Evolutionary conservation across 2,113 vertebrate genomes (phyloP).

Genomic region (Psephotus haematonotus): DNA sequence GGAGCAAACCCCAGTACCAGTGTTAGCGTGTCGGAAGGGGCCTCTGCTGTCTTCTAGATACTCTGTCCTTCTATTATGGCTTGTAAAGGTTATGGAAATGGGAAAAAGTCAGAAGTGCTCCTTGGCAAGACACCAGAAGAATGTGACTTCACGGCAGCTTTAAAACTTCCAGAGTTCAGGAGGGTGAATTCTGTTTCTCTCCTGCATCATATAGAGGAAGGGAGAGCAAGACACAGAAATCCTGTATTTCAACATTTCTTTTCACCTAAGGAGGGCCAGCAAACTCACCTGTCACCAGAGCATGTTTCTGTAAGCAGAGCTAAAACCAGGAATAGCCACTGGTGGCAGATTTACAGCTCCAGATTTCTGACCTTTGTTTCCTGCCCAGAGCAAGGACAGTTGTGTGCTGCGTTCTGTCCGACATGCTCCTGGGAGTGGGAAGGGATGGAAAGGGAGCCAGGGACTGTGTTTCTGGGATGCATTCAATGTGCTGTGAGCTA

Average conservation of each 20-base stretch:
- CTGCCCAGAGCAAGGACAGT: neutral
- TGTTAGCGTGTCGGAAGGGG: neutral
- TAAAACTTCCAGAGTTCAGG: neutral
- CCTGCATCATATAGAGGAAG: rapidly evolving
- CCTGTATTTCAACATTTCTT: neutral
- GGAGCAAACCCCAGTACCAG: neutral
- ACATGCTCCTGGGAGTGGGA: neutral
- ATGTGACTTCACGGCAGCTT: neutral
- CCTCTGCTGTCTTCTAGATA: neutral
- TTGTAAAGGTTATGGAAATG: neutral
- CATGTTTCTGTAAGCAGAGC: neutral
- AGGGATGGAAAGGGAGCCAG: neutral
- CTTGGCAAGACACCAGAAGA: neutral
- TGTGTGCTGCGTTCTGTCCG: neutral
- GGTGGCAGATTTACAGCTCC: neutral
- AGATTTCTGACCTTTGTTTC: neutral
- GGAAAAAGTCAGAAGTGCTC: neutral
- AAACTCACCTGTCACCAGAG: neutral
- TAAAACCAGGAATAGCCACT: neutral
- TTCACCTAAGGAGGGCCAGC: neutral
- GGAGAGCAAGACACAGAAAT: neutral
- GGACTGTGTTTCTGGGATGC: neutral
- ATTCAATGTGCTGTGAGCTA: neutral
- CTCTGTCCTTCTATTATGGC: neutral
- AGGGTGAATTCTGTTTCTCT: neutral